A percentile compares a stretch with the other conserved stretches of the same genome.
Evolutionary conservation across 2,113 vertebrate genomes (phyloP).

Genomic region (Porphyrio hochstetteri): DNA sequence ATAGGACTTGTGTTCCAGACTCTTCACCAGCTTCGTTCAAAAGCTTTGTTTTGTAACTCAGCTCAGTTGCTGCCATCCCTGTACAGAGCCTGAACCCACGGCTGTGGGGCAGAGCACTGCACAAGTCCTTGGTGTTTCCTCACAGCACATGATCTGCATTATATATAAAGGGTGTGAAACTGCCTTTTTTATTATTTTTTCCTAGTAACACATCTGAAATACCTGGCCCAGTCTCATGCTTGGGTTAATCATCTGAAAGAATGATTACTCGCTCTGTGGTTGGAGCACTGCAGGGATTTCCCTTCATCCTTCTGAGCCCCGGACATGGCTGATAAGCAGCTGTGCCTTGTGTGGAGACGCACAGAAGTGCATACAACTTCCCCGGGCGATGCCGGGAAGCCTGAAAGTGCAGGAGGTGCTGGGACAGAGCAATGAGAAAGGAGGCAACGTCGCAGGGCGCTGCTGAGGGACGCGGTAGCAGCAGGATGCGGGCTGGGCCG

Average conservation of each 20-base stretch:
- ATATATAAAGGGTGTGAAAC: neutral
- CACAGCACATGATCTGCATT: neutral
- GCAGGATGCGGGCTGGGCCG: fast-evolving
- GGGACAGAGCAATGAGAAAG: neutral
- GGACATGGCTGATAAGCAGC: neutral
- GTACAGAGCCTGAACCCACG: neutral
- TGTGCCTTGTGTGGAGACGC: fast-evolving
- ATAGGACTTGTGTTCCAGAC: too few species aligned
- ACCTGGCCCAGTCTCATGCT: neutral
- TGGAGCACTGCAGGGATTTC: neutral
- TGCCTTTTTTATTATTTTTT: too few species aligned
- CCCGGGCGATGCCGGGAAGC: fast-evolving
- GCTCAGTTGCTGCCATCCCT: neutral
- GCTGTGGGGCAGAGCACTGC: neutral
- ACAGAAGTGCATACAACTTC: neutral
- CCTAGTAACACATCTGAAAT: neutral
- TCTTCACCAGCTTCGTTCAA: too few species aligned
- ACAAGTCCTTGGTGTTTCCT: neutral
- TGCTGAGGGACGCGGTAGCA: neutral
- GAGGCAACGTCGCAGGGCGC: neutral
- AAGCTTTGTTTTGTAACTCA: neutral
- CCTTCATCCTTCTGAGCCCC: neutral
- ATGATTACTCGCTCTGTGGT: neutral
- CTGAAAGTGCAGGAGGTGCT: neutral
- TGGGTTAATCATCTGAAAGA: neutral